Evolutionary conservation across 2,888 invertebrate genomes (phyloP).

Genomic region (Lysandra coridon): DNA sequence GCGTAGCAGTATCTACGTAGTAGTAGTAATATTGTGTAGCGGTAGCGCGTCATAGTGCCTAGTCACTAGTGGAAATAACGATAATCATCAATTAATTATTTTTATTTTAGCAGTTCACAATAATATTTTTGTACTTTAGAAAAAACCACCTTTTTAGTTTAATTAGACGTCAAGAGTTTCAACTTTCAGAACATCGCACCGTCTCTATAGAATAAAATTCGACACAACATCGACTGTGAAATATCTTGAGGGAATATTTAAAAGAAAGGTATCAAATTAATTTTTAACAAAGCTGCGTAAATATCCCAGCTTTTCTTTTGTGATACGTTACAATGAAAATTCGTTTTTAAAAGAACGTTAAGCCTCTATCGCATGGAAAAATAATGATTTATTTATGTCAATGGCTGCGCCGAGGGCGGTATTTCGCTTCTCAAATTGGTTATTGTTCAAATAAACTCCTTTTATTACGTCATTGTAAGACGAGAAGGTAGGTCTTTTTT

Average conservation of each 20-base stretch:
- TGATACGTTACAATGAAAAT: constrained; percentile 74
- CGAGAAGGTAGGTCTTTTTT: constrained; percentile 63
- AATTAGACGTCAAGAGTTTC: background rate
- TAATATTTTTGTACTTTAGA: background rate
- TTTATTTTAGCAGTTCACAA: too few relatives aligned
- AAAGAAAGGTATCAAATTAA: constrained; percentile 77
- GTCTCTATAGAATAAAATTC: constrained; percentile 7
- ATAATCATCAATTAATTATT: too few relatives aligned
- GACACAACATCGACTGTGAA: constrained; percentile 17
- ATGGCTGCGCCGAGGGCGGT: constrained; percentile 65
- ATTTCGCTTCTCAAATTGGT: constrained; percentile 75
- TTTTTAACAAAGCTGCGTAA: constrained; percentile 74
- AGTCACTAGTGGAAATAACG: too few relatives aligned
- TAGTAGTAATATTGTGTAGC: background rate
- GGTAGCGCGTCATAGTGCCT: too few relatives aligned
- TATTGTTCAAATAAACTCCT: constrained; percentile 76
- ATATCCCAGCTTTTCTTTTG: constrained; percentile 73
- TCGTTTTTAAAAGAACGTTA: constrained; percentile 56
- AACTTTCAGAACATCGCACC: background rate
- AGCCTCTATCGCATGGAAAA: constrained; percentile 54
- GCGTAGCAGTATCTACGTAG: too few relatives aligned
- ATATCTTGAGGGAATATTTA: constrained; percentile 41
- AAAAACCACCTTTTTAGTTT: background rate
- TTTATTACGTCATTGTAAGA: constrained; percentile 75
- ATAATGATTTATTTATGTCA: constrained; percentile 81